Evolutionary conservation across 2,113 vertebrate genomes (phyloP).

Genomic region (Suricata suricatta): DNA sequence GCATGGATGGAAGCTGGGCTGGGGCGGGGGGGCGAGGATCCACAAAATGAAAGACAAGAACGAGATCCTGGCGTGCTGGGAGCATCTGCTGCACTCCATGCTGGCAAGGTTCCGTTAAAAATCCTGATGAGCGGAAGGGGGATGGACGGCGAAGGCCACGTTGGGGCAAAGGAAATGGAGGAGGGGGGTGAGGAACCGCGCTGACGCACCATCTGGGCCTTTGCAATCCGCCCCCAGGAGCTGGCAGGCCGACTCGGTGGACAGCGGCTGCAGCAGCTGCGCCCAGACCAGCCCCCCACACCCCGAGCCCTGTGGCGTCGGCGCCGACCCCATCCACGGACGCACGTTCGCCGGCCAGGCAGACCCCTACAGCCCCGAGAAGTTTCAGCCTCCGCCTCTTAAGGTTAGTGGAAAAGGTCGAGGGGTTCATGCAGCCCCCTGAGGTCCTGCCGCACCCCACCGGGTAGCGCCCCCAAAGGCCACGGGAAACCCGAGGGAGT

Average conservation of each 20-base stretch:
- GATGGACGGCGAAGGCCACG: background rate
- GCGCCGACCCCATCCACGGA: conserved; percentile 82
- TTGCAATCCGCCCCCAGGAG: conserved; percentile 86
- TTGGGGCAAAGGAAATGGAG: background rate
- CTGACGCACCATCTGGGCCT: conserved; percentile 8
- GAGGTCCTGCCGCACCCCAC: background rate
- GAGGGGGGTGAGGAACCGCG: background rate
- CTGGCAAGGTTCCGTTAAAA: background rate
- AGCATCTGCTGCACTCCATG: background rate
- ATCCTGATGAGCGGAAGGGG: background rate
- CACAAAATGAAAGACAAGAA: background rate
- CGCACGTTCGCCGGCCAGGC: conserved; percentile 84
- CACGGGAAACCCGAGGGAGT: background rate
- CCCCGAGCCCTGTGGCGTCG: conserved; percentile 87
- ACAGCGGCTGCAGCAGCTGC: conserved; percentile 97
- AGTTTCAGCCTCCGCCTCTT: conserved; percentile 79
- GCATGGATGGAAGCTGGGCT: background rate
- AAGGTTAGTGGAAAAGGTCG: conserved; percentile 87
- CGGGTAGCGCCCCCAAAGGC: background rate
- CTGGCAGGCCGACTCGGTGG: conserved; percentile 97
- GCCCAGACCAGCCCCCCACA: conserved; percentile 88
- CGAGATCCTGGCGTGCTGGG: background rate
- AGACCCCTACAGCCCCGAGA: conserved; percentile 85
- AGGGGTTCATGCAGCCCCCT: background rate
- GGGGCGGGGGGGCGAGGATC: background rate